These are phyloP conservation scores for Alca torda DNA, from an alignment of 2,797 vertebrate species.

Conservation along the genomic window DNA sequence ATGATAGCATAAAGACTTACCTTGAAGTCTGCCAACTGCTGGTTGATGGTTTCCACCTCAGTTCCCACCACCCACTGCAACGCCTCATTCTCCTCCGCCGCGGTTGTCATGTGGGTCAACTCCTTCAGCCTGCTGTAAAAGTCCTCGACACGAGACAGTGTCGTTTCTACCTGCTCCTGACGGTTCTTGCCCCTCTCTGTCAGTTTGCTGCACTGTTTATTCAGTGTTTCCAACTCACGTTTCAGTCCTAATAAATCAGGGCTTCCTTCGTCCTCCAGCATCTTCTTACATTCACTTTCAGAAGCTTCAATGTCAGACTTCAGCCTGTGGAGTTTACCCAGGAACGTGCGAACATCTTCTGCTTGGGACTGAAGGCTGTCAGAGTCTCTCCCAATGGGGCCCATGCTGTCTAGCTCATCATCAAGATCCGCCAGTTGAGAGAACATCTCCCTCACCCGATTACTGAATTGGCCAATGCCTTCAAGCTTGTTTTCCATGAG, in stretches of 20 bases:
- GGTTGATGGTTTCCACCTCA: slow-evolving; percentile 93
- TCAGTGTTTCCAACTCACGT: slow-evolving; percentile 91
- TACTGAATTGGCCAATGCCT: slow-evolving; percentile 91
- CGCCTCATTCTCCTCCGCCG: slow-evolving; percentile 85
- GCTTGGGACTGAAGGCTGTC: slow-evolving; percentile 95
- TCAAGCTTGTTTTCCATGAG: slow-evolving; percentile 91
- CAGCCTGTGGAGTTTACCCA: slow-evolving; percentile 82
- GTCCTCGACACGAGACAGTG: slow-evolving; percentile 83
- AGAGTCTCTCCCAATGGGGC: slow-evolving; percentile 87
- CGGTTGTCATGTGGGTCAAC: slow-evolving; percentile 83
- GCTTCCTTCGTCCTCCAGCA: slow-evolving; percentile 92
- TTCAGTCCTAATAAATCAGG: slow-evolving; percentile 92
- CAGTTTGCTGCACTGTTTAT: slow-evolving; percentile 89
- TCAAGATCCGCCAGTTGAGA: slow-evolving; percentile 92
- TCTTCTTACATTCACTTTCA: slow-evolving; percentile 83
- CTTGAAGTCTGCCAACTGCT: slow-evolving; percentile 94
- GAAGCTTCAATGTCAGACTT: slow-evolving; percentile 85
- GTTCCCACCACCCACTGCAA: slow-evolving; percentile 89
- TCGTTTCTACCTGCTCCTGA: slow-evolving; percentile 86
- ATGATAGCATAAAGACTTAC: slow-evolving; percentile 64
- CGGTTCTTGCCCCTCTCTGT: slow-evolving; percentile 86
- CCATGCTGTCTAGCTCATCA: slow-evolving; percentile 93
- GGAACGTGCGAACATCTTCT: slow-evolving; percentile 84
- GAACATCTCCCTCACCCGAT: slow-evolving; percentile 91
- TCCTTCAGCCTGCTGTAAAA: slow-evolving; percentile 86